These are phyloP conservation scores for Podabrus alpinus DNA, from an alignment of 2,888 invertebrate species.

Conservation along the genomic window DNA sequence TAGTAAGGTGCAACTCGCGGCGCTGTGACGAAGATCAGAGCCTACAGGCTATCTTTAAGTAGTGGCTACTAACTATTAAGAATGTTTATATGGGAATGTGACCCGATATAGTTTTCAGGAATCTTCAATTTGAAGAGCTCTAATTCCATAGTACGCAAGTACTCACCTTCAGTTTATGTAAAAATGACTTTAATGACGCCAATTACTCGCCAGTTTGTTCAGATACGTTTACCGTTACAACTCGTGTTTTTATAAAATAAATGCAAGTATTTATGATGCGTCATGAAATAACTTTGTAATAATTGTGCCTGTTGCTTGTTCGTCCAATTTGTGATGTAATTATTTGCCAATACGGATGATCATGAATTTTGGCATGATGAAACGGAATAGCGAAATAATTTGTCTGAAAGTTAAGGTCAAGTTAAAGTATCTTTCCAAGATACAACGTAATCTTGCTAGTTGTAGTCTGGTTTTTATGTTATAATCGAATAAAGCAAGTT, in stretches of 20 bases:
- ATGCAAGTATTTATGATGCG: background rate
- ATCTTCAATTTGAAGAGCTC: too few species aligned
- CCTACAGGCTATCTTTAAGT: too few species aligned
- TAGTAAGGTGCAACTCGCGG: too few species aligned
- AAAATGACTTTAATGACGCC: background rate
- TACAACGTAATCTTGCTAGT: conserved; percentile 6
- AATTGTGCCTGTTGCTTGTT: background rate
- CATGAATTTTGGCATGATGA: background rate
- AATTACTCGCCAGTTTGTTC: background rate
- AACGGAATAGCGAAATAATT: conserved; percentile 3
- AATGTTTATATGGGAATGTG: too few species aligned
- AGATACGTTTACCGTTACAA: background rate
- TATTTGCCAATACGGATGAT: background rate
- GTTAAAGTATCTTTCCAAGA: conserved; percentile 5
- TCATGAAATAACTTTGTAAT: background rate
- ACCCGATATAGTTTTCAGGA: too few species aligned
- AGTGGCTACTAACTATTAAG: too few species aligned
- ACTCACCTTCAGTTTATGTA: background rate
- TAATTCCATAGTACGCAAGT: background rate
- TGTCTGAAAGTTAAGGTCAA: background rate
- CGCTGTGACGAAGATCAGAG: too few species aligned
- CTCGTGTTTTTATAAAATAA: background rate
- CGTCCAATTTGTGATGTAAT: background rate
- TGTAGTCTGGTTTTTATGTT: conserved; percentile 20
- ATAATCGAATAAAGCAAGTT: conserved; percentile 19